Percentiles rank a stretch among this genome's conserved stretches.
Conservation (phyloP, 2,888 invertebrate genomes). For the Drosophila glabriapex region DNA sequence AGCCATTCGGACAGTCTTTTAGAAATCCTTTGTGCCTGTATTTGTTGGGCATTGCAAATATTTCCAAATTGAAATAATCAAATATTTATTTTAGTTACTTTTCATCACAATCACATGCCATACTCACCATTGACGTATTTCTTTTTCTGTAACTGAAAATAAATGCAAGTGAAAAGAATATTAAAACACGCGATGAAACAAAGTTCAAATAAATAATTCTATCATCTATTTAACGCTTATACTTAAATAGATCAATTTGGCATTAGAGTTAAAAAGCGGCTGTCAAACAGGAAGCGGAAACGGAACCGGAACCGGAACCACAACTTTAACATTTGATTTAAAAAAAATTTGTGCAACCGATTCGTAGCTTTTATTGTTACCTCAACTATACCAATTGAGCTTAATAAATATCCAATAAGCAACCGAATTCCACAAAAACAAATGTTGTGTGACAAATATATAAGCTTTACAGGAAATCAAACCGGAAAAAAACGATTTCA, state of each 20-base stretch:
- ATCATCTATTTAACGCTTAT: not conserved
- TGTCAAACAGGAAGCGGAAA: not conserved
- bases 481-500: not conserved
- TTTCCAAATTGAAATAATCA: constrained; percentile 15
- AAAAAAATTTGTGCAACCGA: not conserved
- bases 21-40: constrained; percentile 97
- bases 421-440: not conserved
- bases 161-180: constrained; percentile 12
- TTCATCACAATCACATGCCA: not conserved
- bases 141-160: constrained; percentile 83
- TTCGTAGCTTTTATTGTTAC: not conserved
- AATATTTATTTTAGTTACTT: not conserved
- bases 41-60: constrained; percentile 21
- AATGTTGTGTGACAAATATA: not conserved
- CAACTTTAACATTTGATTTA: not conserved
- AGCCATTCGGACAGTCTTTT: constrained; percentile 98
- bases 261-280: not conserved
- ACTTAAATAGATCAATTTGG: not conserved
- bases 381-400: not conserved
- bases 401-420: not conserved
- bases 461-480: not conserved
- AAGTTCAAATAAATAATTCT: not conserved
- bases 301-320: not conserved
- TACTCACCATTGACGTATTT: constrained; percentile 84
- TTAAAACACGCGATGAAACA: constrained; percentile 16